phyloP scores from a whole-genome alignment of 2,113 vertebrate species.

The Pao palembangensis region DNA sequence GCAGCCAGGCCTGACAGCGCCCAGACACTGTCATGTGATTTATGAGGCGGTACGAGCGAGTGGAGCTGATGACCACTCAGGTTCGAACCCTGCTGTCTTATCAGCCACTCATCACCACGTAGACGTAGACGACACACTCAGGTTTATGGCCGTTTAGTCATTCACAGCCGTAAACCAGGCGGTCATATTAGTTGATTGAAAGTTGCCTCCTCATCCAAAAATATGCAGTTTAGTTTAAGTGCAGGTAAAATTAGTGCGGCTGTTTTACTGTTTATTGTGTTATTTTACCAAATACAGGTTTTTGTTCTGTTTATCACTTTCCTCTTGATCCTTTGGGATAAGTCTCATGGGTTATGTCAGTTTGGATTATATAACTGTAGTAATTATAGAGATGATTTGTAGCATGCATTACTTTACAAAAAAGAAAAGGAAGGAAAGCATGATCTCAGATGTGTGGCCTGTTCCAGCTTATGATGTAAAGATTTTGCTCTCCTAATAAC shows the following conservation, averaged over 20 bases:
- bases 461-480: neutral
- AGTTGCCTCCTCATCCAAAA: no score
- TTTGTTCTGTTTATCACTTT: neutral
- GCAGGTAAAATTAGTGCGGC: no score
- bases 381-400: neutral
- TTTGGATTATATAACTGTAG: neutral
- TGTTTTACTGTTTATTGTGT: neutral
- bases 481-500: neutral
- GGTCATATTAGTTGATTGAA: neutral
- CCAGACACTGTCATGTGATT: constrained; percentile 70
- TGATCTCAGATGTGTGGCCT: neutral
- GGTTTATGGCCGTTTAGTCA: constrained; percentile 46
- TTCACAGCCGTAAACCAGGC: constrained; percentile 10
- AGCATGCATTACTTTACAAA: no score
- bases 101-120: constrained; percentile 61
- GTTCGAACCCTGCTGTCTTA: constrained; percentile 65
- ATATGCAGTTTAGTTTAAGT: no score
- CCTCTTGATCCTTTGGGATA: no score
- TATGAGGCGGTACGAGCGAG: constrained; percentile 52
- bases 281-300: neutral
- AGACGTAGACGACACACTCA: constrained; percentile 56
- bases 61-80: constrained; percentile 71
- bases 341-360: neutral
- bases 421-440: no score
- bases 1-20: constrained; percentile 62